Evolutionary conservation across 2,113 vertebrate genomes (phyloP).

Genomic region (Rousettus leschenaultii): DNA sequence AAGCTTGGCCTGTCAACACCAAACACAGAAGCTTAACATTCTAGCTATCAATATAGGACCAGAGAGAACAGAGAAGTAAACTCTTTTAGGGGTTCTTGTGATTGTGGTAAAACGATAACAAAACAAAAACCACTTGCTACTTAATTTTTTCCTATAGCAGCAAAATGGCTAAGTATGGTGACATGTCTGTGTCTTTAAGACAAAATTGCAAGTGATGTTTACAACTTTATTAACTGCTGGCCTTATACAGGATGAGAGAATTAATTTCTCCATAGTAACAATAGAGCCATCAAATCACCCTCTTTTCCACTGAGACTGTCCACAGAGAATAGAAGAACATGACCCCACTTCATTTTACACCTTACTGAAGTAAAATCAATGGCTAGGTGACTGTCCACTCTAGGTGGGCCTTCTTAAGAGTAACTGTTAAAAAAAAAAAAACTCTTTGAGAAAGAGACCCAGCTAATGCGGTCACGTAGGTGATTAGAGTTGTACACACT

Average conservation of each 20-base stretch:
- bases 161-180: background rate
- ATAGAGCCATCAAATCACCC: background rate
- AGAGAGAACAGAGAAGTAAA: background rate
- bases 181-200: background rate
- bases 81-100: background rate
- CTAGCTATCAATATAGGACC: background rate
- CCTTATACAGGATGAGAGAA: background rate
- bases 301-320: background rate
- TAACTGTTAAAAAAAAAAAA: background rate
- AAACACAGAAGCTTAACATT: background rate
- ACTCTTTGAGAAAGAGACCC: background rate
- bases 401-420: background rate
- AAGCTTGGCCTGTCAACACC: conserved; percentile 13
- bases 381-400: background rate
- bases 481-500: background rate
- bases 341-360: background rate
- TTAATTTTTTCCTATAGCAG: background rate
- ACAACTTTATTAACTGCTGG: background rate
- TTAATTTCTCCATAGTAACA: background rate
- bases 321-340: background rate
- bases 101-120: background rate
- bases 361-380: conserved; percentile 22
- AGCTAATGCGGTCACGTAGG: background rate
- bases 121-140: background rate
- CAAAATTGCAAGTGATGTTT: background rate